Base-by-base conservation (phyloP, 2,888 invertebrate species). In the Syrista parreyssii region DNA sequence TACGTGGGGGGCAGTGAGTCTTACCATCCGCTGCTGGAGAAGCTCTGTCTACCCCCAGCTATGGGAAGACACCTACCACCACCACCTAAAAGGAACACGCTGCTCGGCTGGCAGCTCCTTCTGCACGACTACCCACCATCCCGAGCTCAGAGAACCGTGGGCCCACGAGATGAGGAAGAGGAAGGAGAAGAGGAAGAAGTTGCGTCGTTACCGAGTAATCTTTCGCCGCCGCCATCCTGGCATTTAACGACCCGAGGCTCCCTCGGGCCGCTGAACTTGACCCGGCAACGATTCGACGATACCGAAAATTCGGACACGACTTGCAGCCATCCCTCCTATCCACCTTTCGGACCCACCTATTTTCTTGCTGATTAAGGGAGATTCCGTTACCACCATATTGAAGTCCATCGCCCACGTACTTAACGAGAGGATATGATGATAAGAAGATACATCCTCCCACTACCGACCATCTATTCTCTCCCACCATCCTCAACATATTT, bases 151-250 rank as follows among this genome's bases (percentile, higher is more conserved):
- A 55, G 55, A 55, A 55, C 23, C 23, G 9, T 55, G 55, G 23
- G 23, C 23, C 55, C 55, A 55, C 55, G 55, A 23, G 55, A 55
- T 55, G 55, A 55, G 23, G 55, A 55, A 55, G 55, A 55, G 23
- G 55, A 23, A 55, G 9, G 55, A 55, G 55, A 23, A 55, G 55
- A 40, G 40, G 69, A 69, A 69, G 69, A 71, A 71, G 71, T 71
- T 71, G 71, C 33, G 74, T 74, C 35, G 74, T 74, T 74, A 71
- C 71, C 74, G 74, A 40, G 74, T 74, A 74, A 74, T 74, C 74
- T 74, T 74, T 74, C 74, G 74, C 33, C 74, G 74, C 74, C 74
- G 74, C 74, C 35, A 74, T 74, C 74, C 36, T 32, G 31, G 74
- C 31, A 31, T 74, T 74, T 74, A 74, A 74, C 74, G 74, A 74